These are phyloP conservation scores for Lasioglossum baleicum DNA, from an alignment of 1,140 invertebrate genomes.

Conservation along the genomic window DNA sequence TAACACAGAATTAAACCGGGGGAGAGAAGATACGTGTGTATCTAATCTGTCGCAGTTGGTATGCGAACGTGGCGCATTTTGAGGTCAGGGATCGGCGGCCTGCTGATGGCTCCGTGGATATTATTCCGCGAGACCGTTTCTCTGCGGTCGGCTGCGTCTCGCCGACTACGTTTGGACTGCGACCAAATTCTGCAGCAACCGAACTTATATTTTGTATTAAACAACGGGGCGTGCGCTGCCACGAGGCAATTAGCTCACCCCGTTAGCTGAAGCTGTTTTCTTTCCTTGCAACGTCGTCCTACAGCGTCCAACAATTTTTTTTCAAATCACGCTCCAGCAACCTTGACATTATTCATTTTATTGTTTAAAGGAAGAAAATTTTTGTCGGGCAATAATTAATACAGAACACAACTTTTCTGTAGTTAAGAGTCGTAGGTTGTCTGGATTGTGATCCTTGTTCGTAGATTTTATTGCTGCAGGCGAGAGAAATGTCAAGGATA, in stretches of 20 bases:
- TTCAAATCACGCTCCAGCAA: too few species aligned
- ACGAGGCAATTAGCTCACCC: neutral
- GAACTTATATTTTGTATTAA: neutral
- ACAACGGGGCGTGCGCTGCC: neutral
- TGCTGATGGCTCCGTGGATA: slow-evolving; percentile 29
- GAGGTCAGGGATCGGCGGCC: slow-evolving; percentile 38
- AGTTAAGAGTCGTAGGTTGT: too few species aligned
- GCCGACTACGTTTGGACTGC: neutral
- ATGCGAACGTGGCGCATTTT: slow-evolving; percentile 33
- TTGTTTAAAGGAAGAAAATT: too few species aligned
- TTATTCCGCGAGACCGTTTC: slow-evolving; percentile 13
- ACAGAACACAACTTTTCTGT: too few species aligned
- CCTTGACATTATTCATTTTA: too few species aligned
- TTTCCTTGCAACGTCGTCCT: too few species aligned
- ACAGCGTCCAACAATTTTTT: too few species aligned
- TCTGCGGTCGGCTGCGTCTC: neutral
- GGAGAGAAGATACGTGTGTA: neutral
- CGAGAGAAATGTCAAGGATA: too few species aligned
- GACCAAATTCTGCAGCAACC: slow-evolving; percentile 6
- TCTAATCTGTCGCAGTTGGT: slow-evolving; percentile 26
- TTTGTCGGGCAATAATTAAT: too few species aligned
- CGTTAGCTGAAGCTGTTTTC: neutral
- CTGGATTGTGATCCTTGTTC: too few species aligned
- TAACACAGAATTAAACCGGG: slow-evolving; percentile 27
- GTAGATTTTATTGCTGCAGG: too few species aligned